phyloP scores from a whole-genome alignment of 2,797 vertebrate genomes.

The Periophthalmus magnuspinnatus region DNA sequence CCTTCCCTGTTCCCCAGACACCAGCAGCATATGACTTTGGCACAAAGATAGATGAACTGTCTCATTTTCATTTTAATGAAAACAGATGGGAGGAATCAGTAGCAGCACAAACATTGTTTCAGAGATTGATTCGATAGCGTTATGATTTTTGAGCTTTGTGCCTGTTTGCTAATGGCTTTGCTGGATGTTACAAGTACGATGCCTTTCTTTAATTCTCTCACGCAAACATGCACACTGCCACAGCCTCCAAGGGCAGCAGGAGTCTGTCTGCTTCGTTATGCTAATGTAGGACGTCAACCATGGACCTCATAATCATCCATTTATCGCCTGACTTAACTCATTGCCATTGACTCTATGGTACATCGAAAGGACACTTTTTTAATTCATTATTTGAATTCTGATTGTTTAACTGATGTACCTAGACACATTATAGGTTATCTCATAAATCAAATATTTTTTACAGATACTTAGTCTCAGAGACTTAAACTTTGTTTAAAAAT shows the following conservation, averaged over 20 bases:
- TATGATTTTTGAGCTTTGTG: conserved; percentile 43
- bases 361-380: conserved; percentile 63
- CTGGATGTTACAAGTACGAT: conserved; percentile 4
- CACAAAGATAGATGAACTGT: conserved; percentile 57
- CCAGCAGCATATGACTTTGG: conserved; percentile 29
- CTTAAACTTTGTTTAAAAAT: conserved; percentile 15
- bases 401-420: conserved; percentile 6
- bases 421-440: background rate
- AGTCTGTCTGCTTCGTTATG: conserved; percentile 66
- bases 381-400: conserved; percentile 38
- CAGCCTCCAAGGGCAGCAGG: conserved; percentile 54
- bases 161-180: conserved; percentile 40
- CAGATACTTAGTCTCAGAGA: too few relatives aligned
- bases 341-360: conserved; percentile 68
- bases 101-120: conserved; percentile 48
- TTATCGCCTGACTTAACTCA: conserved; percentile 69
- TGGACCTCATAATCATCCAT: conserved; percentile 73
- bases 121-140: conserved; percentile 30
- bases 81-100: conserved; percentile 58
- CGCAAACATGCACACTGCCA: conserved; percentile 23
- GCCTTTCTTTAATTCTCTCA: conserved; percentile 21
- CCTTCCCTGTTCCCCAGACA: conserved; percentile 30
- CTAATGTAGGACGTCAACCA: conserved; percentile 71
- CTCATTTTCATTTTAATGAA: conserved; percentile 68
- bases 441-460: too few relatives aligned